These are phyloP conservation scores for Eristalinus sepulchralis DNA, from an alignment of 2,888 invertebrate species.

Conservation along the genomic window DNA sequence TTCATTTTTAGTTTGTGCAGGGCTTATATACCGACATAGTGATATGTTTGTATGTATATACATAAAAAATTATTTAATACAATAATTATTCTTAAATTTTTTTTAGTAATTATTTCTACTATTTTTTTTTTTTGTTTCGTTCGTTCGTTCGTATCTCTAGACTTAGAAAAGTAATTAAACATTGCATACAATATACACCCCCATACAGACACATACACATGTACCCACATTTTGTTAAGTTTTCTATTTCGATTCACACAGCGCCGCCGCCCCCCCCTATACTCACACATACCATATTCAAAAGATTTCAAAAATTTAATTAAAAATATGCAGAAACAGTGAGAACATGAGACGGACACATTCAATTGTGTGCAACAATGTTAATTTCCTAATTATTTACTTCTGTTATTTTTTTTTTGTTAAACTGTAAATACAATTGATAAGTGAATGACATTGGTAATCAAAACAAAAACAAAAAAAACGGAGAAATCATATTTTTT, in stretches of 20 bases:
- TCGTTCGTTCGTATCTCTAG: constrained; percentile 26
- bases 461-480: constrained; percentile 21
- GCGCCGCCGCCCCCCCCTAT: constrained; percentile 27
- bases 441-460: constrained; percentile 48
- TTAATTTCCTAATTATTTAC: constrained; percentile 38
- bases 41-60: constrained; percentile 45
- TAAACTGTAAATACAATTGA: constrained; percentile 50
- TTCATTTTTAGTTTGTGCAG: constrained; percentile 44
- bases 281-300: constrained; percentile 66
- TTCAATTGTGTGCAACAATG: neutral
- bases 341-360: constrained; percentile 17
- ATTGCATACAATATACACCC: neutral
- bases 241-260: constrained; percentile 45
- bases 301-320: constrained; percentile 15
- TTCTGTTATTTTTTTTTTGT: constrained; percentile 14
- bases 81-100: constrained; percentile 30
- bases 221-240: constrained; percentile 51
- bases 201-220: neutral
- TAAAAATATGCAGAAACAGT: constrained; percentile 14
- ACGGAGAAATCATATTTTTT: neutral
- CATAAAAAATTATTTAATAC: constrained; percentile 40
- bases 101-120: neutral
- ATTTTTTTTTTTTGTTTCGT: constrained; percentile 32
- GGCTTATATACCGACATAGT: constrained; percentile 41
- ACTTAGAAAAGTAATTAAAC: constrained; percentile 12